These are phyloP conservation scores for Trisateles emortualis DNA, from an alignment of 2,888 invertebrate genomes.

Conservation along the genomic window DNA sequence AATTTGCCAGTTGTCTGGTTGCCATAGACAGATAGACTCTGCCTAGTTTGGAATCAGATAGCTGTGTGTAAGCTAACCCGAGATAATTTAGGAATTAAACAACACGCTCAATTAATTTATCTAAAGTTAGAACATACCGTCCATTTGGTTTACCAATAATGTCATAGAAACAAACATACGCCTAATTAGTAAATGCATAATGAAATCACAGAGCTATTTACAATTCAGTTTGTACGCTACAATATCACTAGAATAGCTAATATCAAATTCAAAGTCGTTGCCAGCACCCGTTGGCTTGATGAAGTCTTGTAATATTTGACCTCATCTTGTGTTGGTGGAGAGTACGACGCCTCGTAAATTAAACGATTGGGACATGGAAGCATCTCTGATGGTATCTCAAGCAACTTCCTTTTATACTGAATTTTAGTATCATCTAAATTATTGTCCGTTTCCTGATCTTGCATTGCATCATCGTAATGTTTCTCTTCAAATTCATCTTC, in stretches of 20 bases:
- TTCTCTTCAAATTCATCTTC: conserved; percentile 70
- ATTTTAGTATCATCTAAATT: conserved; percentile 60
- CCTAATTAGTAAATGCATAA: conserved; percentile 29
- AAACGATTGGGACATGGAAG: conserved; percentile 76
- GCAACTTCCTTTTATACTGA: conserved; percentile 70
- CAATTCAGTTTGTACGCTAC: conserved; percentile 56
- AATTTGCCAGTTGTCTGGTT: too few species aligned
- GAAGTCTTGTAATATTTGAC: conserved; percentile 79
- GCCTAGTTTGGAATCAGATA: too few species aligned
- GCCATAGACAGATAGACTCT: too few species aligned
- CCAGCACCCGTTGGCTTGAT: conserved; percentile 50
- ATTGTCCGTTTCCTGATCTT: conserved; percentile 71
- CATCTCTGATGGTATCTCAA: conserved; percentile 74
- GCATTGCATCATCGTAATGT: conserved; percentile 75
- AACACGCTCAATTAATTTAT: too few species aligned
- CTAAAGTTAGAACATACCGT: too few species aligned
- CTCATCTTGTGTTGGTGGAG: conserved; percentile 80
- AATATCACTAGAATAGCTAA: conserved; percentile 50
- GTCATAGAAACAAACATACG: background rate
- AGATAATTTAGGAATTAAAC: too few species aligned
- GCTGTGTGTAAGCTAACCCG: too few species aligned
- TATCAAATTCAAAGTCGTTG: conserved; percentile 48
- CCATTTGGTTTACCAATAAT: background rate
- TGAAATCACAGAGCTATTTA: conserved; percentile 49
- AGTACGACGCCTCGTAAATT: conserved; percentile 71